A percentile compares a stretch with the other conserved stretches of the same genome.
Conservation (phyloP, 2,888 invertebrate genomes). For the Tinea semifulvella region DNA sequence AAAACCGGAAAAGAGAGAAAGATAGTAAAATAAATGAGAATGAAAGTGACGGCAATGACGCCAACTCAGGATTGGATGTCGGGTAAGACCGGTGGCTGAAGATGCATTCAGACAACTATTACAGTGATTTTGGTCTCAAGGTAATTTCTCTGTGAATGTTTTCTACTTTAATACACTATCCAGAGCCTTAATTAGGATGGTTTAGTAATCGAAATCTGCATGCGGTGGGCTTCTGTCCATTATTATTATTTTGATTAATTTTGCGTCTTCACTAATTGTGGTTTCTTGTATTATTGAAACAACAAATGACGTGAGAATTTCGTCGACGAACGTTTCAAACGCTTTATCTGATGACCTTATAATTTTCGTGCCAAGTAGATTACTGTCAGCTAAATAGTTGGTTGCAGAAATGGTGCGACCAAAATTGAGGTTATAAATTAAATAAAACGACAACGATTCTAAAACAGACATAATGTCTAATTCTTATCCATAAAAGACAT, state of each 20-base stretch:
- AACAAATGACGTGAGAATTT: conserved; percentile 18
- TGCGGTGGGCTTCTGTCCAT: conserved; percentile 33
- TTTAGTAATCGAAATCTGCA: conserved; percentile 51
- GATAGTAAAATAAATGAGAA: conserved; percentile 24
- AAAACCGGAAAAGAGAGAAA: conserved; percentile 29
- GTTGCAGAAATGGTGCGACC: not conserved
- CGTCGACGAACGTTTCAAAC: not conserved
- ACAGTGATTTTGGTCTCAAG: conserved; percentile 40
- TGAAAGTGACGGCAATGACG: conserved; percentile 40
- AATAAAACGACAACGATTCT: conserved; percentile 9
- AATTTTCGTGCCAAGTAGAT: conserved; percentile 1
- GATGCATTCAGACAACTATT: conserved; percentile 35
- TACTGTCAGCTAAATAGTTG: not conserved
- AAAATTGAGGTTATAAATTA: conserved; percentile 1
- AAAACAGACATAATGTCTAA: conserved; percentile 12
- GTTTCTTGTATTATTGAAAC: conserved; percentile 8
- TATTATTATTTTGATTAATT: conserved; percentile 55
- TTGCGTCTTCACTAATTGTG: conserved; percentile 15
- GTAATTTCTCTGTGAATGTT: conserved; percentile 45
- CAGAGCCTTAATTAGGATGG: conserved; percentile 47
- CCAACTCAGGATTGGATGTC: conserved; percentile 29
- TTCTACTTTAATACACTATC: conserved; percentile 34
- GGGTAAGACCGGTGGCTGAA: conserved; percentile 55
- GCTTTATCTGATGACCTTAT: conserved; percentile 4
- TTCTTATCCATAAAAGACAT: conserved; percentile 13